phyloP scores from a whole-genome alignment of 2,888 invertebrate species.

The Urechis unicinctus region DNA sequence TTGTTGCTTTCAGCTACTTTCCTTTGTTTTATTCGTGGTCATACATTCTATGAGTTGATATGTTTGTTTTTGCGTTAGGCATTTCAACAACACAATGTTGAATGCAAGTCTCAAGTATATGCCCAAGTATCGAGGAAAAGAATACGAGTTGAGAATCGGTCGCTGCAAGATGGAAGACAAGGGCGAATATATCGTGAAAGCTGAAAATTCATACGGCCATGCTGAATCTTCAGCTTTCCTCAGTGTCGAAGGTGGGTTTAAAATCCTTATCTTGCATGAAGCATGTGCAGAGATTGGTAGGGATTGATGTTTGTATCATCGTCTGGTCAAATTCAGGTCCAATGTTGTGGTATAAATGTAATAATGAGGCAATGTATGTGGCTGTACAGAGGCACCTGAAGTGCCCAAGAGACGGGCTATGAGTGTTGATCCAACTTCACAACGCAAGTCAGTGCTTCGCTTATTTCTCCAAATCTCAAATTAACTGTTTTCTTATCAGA shows the following conservation, averaged over 20 bases:
- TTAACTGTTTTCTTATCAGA: too few species aligned
- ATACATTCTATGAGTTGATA: background rate
- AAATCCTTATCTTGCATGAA: too few species aligned
- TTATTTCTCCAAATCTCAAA: too few species aligned
- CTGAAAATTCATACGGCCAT: slow-evolving; percentile 49
- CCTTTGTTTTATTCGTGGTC: too few species aligned
- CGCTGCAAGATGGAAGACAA: slow-evolving; percentile 86
- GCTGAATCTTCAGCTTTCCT: slow-evolving; percentile 41
- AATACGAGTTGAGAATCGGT: slow-evolving; percentile 96
- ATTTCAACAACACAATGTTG: slow-evolving; percentile 52
- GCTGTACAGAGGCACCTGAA: slow-evolving; percentile 11
- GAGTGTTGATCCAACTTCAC: slow-evolving; percentile 20
- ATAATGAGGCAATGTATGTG: too few species aligned
- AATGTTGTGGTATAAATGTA: too few species aligned
- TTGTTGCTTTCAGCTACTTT: too few species aligned
- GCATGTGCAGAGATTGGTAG: too few species aligned
- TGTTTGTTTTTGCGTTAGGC: slow-evolving; percentile 23
- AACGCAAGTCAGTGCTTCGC: background rate
- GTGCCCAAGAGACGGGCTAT: slow-evolving; percentile 14
- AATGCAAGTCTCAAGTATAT: slow-evolving; percentile 97
- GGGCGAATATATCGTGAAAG: slow-evolving; percentile 87
- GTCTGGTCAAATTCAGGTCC: too few species aligned
- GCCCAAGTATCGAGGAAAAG: slow-evolving; percentile 93
- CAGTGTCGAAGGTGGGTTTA: slow-evolving; percentile 43
- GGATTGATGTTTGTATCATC: too few species aligned